Conservation (phyloP, 2,113 vertebrate species). For the Heliornis fulica region DNA sequence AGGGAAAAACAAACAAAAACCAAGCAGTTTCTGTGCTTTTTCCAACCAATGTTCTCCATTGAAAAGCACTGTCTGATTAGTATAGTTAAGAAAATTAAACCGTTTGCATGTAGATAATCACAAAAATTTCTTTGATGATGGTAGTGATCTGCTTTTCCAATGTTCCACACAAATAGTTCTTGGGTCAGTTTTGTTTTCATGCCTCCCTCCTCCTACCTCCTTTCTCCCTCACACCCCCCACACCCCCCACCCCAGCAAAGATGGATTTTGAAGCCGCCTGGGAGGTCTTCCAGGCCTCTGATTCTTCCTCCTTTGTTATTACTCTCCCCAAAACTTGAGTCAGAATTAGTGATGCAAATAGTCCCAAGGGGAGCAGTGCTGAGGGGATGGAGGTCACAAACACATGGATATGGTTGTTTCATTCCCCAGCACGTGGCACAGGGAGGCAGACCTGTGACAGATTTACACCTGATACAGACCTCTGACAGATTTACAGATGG, state of each 20-base stretch:
- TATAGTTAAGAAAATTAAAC: neutral
- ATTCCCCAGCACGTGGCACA: neutral
- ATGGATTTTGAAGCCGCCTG: neutral
- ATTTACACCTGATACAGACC: neutral
- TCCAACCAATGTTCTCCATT: neutral
- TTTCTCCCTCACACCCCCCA: neutral
- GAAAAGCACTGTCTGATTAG: neutral
- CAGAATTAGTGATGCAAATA: neutral
- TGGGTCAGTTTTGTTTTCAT: neutral
- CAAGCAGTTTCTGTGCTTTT: neutral
- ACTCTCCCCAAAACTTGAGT: neutral
- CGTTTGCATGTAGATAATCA: neutral
- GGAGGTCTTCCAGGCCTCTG: fast-evolving
- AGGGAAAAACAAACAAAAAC: too few relatives aligned
- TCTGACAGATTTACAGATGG: neutral
- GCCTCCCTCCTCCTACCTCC: neutral
- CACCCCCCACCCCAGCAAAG: too few relatives aligned
- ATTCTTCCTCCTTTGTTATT: neutral
- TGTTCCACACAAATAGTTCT: neutral
- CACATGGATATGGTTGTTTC: fast-evolving
- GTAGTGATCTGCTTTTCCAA: neutral
- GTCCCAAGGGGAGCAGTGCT: neutral
- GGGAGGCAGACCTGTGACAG: neutral
- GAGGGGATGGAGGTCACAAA: neutral
- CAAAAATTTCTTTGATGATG: neutral